Evolutionary conservation across 2,113 vertebrate genomes (phyloP), one percentile per base, ranked within the genome.

Genomic region (Ceuthmochares aereus): DNA sequence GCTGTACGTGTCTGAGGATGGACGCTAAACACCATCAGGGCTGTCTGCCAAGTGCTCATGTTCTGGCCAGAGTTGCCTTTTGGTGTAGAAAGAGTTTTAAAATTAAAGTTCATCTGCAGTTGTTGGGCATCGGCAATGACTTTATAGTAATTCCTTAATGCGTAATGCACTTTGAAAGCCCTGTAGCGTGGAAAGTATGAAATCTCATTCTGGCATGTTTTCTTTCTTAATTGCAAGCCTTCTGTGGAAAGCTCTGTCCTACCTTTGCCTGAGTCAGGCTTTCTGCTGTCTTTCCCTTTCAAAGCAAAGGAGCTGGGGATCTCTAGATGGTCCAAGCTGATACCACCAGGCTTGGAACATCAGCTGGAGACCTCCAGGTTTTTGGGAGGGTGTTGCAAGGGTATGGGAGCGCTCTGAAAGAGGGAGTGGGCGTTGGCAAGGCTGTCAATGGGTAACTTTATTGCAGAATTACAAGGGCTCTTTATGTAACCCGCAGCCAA

Each of bases 401-500:
- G 32, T 69, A 52, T 8, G 19, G 77, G 56, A 92, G 68, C 63
- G 1, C 4, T 54, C 75, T 29, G 82, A 40, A 69, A 74, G 72
- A 60, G 78, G 42, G 75, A 69, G 64, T 95, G 92, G 93, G 76
- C 58, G 43, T 94, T 92, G 93, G 92, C 83, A 75, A 56, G 62
- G 42, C 92, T 95, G 83, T 90, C 76, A 80, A 78, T 94, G 83
- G 92, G 77, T 92, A 74, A 95, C 93, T 91, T 93, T 55, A 95
- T 93, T 93, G 87, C 84, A 42, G 94, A 70, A 78, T 93, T 95
- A 93, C 85, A 93, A 95, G 83, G 86, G 76, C 69, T 96, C 90
- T 97, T 96, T 97, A 94, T 95, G 95, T 86, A 93, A 94, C 76
- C 69, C 77, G 16, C 93, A 84, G 80, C 84, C 94, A 96, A 96